A percentile compares a stretch with the other conserved stretches of the same genome.
phyloP scores from a whole-genome alignment of 2,113 vertebrate species.

The Oreocharis arfaki region DNA sequence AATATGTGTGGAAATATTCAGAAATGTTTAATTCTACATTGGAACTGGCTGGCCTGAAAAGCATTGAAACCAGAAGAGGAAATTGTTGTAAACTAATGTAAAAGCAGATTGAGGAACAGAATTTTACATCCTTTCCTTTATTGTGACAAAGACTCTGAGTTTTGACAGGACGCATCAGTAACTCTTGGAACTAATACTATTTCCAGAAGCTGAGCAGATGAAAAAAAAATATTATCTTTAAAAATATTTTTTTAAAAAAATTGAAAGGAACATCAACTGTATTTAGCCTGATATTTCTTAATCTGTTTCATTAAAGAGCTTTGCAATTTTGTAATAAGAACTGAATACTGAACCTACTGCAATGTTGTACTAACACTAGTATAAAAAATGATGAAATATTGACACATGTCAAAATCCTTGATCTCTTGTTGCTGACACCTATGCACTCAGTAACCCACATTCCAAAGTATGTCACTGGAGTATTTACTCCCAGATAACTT shows the following conservation, averaged over 20 bases:
- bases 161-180: not conserved
- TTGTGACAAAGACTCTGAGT: not conserved
- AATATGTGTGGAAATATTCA: not conserved
- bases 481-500: not conserved
- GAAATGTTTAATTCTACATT: not conserved
- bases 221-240: not conserved
- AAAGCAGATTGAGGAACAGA: not conserved
- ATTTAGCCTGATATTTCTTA: not conserved
- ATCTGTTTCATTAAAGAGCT: not conserved
- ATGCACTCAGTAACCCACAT: not conserved
- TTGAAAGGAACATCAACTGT: not conserved
- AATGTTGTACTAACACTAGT: not conserved
- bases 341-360: not conserved
- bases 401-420: not conserved
- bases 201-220: not conserved
- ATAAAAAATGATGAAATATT: not conserved
- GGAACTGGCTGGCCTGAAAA: not conserved
- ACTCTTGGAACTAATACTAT: not conserved
- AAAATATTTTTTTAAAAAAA: not conserved
- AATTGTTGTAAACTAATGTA: not conserved
- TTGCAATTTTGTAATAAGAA: not conserved
- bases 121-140: not conserved
- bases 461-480: not conserved
- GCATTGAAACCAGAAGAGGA: not conserved
- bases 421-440: not conserved